These are phyloP conservation scores for Nomada hirtipes DNA, from an alignment of 2,888 invertebrate species.

Conservation along the genomic window DNA sequence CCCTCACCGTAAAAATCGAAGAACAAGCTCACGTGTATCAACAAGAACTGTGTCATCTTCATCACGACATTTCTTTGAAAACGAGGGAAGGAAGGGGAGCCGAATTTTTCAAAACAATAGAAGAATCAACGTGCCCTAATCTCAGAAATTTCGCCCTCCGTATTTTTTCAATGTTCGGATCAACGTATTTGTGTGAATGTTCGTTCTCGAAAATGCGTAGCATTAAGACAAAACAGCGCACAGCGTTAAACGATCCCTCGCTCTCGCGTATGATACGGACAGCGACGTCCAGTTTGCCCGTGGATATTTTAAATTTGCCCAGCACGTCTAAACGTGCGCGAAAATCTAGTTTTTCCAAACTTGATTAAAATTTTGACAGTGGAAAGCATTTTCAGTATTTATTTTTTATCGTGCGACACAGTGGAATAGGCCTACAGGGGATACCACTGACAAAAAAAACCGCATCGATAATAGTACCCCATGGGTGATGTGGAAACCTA, in stretches of 20 bases:
- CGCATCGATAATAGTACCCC: no score
- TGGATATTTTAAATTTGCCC: slow-evolving; percentile 1
- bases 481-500: no score
- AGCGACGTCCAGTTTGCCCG: slow-evolving; percentile 1
- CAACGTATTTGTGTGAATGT: slow-evolving; percentile 35
- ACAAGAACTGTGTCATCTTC: no score
- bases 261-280: not conserved
- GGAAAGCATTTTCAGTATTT: no score
- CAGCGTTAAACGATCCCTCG: slow-evolving; percentile 12
- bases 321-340: slow-evolving; percentile 9
- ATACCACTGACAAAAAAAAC: no score
- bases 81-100: not conserved
- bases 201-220: slow-evolving; percentile 28
- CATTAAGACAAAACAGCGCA: slow-evolving; percentile 5
- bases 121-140: not conserved
- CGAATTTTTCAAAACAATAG: slow-evolving; percentile 24
- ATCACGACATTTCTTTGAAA: no score
- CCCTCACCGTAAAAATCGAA: no score
- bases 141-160: slow-evolving; percentile 86
- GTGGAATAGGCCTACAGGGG: no score
- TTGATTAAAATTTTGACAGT: not conserved
- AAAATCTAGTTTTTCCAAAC: slow-evolving; percentile 13
- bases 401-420: no score
- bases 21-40: no score
- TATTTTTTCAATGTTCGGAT: slow-evolving; percentile 86